These are phyloP conservation scores for Ptychodera flava DNA, from an alignment of 35 echinoderm and acorn worm species.

Conservation along the genomic window DNA sequence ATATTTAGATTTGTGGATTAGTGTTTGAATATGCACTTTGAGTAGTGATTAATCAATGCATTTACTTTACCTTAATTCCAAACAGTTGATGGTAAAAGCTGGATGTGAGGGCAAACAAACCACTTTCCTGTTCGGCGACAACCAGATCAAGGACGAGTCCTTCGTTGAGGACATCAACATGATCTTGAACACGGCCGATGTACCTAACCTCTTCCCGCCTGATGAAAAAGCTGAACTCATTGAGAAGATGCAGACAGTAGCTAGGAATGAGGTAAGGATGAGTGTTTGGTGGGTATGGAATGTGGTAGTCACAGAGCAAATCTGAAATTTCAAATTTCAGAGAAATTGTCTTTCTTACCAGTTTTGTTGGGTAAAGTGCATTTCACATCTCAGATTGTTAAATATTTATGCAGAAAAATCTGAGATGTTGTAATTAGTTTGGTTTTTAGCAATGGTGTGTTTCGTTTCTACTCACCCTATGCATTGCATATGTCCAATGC, in stretches of 20 bases:
- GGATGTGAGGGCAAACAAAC: slow-evolving; percentile 86
- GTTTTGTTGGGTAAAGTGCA: too few species aligned
- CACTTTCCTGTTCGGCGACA: slow-evolving; percentile 89
- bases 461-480: too few species aligned
- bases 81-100: slow-evolving; percentile 80
- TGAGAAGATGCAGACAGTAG: slow-evolving; percentile 94
- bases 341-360: too few species aligned
- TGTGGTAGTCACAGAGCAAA: too few species aligned
- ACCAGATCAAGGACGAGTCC: slow-evolving; percentile 96
- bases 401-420: too few species aligned
- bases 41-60: background rate
- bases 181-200: slow-evolving; percentile 91
- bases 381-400: too few species aligned
- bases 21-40: background rate
- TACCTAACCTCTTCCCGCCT: slow-evolving; percentile 77
- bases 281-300: background rate
- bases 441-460: too few species aligned
- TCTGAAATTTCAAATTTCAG: too few species aligned
- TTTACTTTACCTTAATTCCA: slow-evolving; percentile 1
- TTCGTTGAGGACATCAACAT: slow-evolving; percentile 99
- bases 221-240: slow-evolving; percentile 97
- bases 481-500: too few species aligned
- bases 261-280: slow-evolving; percentile 65
- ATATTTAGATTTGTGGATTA: too few species aligned
- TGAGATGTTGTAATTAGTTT: too few species aligned